phyloP scores from a whole-genome alignment of 2,113 vertebrate species.

The Dicrurus megarhynchus region DNA sequence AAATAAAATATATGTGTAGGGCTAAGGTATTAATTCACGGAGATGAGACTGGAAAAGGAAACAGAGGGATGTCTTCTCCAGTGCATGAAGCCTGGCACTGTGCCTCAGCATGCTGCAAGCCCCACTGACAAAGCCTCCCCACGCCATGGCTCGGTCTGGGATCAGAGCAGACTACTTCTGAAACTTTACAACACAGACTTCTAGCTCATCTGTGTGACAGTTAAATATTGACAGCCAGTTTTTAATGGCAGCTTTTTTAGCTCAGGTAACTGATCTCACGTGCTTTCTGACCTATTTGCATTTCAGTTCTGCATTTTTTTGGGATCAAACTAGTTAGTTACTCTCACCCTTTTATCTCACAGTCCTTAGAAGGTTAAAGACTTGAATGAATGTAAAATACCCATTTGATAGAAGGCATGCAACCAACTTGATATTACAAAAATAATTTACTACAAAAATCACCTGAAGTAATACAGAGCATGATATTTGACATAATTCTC shows the following conservation, averaged over 20 bases:
- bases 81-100: not conserved
- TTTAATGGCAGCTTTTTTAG: not conserved
- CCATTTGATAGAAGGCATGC: not conserved
- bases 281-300: not conserved
- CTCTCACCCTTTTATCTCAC: not conserved
- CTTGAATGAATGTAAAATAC: not conserved
- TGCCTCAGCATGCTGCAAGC: not conserved
- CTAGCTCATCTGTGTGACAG: not conserved
- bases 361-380: not conserved
- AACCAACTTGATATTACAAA: not conserved
- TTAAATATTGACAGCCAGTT: not conserved
- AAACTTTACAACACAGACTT: not conserved
- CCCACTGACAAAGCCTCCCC: not conserved
- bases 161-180: not conserved
- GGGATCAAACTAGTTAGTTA: not conserved
- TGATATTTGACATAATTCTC: not conserved
- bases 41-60: not conserved
- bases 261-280: not conserved
- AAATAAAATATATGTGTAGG: not conserved
- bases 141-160: rapidly evolving
- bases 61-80: not conserved
- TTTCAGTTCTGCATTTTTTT: not conserved
- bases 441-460: not conserved
- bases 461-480: not conserved
- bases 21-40: not conserved